Evolutionary conservation across 2,113 vertebrate genomes (phyloP), one percentile per base, ranked within the genome.

Genomic region (Struthio camelus): DNA sequence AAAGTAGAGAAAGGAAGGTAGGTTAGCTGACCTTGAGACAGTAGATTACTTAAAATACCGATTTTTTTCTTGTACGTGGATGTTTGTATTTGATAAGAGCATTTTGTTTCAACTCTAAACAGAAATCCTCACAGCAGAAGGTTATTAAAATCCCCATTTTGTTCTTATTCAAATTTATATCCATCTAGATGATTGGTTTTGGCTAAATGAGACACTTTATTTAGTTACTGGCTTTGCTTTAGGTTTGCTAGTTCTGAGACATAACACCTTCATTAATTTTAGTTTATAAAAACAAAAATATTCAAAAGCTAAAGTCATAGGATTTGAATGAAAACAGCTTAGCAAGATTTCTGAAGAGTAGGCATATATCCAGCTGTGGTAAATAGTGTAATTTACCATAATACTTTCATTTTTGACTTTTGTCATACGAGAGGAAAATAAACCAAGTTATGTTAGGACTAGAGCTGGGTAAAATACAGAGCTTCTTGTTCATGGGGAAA

Each of bases 401-500:
- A 14, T 16, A 48, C 10, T 80, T 75, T 58, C 22, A 14, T 9
- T 23, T 32, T 36, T 81, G 2, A 1, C 24, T 76, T 89, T 80
- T 67, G 2, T 50, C 36, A 3, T 20, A 2, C 46, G 38, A 42
- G 19, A 69, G 73, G 51, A 54, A 66, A 85, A 56, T n/a, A 89
- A 89, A 54, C 11, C 13, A 20, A 10, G 16, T 27, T 87, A 9
- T 10, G 14, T 24, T 87, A 9, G 8, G 7, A 11, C 13, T 42
- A 46, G 16, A 56, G 22, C 4, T 77, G 66, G 16, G 11, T 82
- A 42, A 82, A 87, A 36, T 15, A 62, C 51, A 27, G 20, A 3
- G 4, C 2, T 0, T 2, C 9, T 50, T 30, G 3, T 36, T 67
- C 11, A 32, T 0, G n/a, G 30, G 10, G 18, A 59, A 67, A 64